A percentile compares a stretch with the other conserved stretches of the same genome.
phyloP scores from a whole-genome alignment of 2,797 vertebrate species.

The Acanthis flammea region DNA sequence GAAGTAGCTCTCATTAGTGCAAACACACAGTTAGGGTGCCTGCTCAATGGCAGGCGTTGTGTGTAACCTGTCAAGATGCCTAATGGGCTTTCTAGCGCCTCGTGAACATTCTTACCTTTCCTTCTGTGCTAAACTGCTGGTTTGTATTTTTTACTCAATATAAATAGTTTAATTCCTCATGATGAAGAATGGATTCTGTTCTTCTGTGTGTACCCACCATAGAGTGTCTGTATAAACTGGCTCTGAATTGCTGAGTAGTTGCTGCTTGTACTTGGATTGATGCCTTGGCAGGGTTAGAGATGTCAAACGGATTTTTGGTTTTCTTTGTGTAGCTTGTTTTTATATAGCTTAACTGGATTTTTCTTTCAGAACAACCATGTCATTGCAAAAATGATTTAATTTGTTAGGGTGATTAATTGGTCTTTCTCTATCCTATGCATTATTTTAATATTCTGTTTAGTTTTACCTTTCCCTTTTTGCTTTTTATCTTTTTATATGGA shows the following conservation, averaged over 20 bases:
- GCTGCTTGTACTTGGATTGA: constrained; percentile 52
- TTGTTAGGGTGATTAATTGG: constrained; percentile 45
- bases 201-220: background rate
- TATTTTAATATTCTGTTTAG: constrained; percentile 13
- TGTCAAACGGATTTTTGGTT: constrained; percentile 58
- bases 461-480: background rate
- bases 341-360: constrained; percentile 57
- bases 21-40: background rate
- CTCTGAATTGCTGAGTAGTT: background rate
- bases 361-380: constrained; percentile 41
- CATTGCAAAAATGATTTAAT: constrained; percentile 58
- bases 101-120: background rate
- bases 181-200: background rate
- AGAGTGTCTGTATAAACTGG: constrained; percentile 9
- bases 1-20: background rate
- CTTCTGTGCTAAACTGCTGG: background rate
- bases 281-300: constrained; percentile 58
- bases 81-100: background rate
- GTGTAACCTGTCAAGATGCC: background rate
- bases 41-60: background rate
- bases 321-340: constrained; percentile 64
- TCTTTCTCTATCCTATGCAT: background rate
- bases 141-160: background rate
- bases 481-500: constrained; percentile 46
- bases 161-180: background rate